A percentile compares a stretch with the other conserved stretches of the same genome.
Evolutionary conservation across 1,140 invertebrate species (phyloP).

Genomic region (Cyclina sinensis): DNA sequence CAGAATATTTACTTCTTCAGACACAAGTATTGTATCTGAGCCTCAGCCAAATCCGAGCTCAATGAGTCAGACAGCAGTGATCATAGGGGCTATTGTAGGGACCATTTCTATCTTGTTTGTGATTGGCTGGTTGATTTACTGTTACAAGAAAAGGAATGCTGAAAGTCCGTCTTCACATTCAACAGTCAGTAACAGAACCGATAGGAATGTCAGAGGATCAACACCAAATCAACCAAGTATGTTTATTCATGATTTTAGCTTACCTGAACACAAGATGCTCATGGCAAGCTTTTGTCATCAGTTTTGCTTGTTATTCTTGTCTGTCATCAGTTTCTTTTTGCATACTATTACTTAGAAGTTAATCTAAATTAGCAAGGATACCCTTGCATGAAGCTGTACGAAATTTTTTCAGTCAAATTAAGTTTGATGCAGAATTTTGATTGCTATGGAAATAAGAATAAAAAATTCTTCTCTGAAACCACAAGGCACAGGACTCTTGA

Average conservation of each 20-base stretch:
- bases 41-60: constrained; percentile 8
- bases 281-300: no score
- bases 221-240: constrained; percentile 57
- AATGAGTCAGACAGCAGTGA: constrained; percentile 69
- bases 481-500: no score
- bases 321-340: no score
- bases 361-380: no score
- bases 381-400: no score
- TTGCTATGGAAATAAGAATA: no score
- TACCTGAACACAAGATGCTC: no score
- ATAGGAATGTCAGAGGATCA: constrained; percentile 28
- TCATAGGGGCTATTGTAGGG: constrained; percentile 73
- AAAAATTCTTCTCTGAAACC: no score
- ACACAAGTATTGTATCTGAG: constrained; percentile 41
- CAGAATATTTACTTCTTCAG: constrained; percentile 11
- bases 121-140: constrained; percentile 70
- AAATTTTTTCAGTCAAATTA: no score
- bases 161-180: background rate
- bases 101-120: constrained; percentile 75
- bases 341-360: no score
- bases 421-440: no score
- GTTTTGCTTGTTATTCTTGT: no score
- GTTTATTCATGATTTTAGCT: background rate
- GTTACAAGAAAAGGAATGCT: constrained; percentile 64
- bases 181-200: background rate